phyloP scores from a whole-genome alignment of 2,797 vertebrate species.

The Ctenopoma kingsleyae region DNA sequence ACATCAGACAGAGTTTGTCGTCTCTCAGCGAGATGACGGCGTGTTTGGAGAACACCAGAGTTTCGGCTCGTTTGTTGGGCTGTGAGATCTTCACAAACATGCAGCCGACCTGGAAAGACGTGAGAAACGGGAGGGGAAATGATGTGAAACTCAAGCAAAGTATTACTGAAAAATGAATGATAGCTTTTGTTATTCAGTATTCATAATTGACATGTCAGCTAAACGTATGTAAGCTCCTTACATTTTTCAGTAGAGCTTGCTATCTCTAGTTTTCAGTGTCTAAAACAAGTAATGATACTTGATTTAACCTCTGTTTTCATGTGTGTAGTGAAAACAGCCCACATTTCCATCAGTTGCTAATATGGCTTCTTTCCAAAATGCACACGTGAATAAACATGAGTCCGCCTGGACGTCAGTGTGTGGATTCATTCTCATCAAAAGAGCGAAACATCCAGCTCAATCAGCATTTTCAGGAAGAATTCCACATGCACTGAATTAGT shows the following conservation, averaged over 20 bases:
- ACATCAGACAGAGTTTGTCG: slow-evolving; percentile 96
- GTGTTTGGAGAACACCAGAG: slow-evolving; percentile 95
- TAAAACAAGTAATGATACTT: slow-evolving; percentile 32
- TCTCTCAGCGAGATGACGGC: slow-evolving; percentile 94
- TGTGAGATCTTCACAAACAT: slow-evolving; percentile 99
- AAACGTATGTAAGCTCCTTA: slow-evolving; percentile 2
- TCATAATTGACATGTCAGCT: slow-evolving; percentile 15
- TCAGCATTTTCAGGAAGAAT: slow-evolving; percentile 35
- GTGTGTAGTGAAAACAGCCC: slow-evolving; percentile 33
- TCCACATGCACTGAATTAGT: slow-evolving; percentile 5
- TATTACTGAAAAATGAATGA: not conserved
- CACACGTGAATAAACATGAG: slow-evolving; percentile 51
- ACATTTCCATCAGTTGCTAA: slow-evolving; percentile 34
- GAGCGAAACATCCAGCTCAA: slow-evolving; percentile 33
- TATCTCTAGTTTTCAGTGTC: slow-evolving; percentile 23
- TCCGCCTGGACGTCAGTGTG: slow-evolving; percentile 8
- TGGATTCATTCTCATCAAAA: slow-evolving; percentile 45
- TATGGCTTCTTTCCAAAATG: slow-evolving; percentile 44
- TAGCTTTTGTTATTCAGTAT: not conserved
- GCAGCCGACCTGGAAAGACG: slow-evolving; percentile 88
- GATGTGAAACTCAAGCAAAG: slow-evolving; percentile 2
- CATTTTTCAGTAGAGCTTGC: not conserved
- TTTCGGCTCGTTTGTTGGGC: slow-evolving; percentile 97
- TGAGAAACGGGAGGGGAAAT: not conserved
- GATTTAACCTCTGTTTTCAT: slow-evolving; percentile 44